Percentiles rank a stretch among this genome's conserved stretches.
Evolutionary conservation across 2,888 invertebrate genomes (phyloP).

Genomic region (Drosophila silvestris): DNA sequence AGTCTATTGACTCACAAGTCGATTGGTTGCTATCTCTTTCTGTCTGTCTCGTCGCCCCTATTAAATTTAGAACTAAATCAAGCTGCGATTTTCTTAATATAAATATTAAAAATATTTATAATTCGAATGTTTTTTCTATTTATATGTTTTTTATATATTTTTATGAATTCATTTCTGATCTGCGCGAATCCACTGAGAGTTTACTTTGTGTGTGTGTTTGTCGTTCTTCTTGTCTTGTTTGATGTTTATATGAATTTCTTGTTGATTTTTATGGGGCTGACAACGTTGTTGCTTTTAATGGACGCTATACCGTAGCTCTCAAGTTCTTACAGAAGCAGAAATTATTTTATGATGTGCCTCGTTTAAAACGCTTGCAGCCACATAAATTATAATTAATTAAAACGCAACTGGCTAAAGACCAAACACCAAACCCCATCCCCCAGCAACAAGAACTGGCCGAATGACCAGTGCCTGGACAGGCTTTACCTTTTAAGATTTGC

Average conservation of each 20-base stretch:
- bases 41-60: constrained; percentile 25
- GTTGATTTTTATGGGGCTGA: constrained; percentile 69
- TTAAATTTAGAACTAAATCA: constrained; percentile 62
- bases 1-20: no score
- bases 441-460: constrained; percentile 38
- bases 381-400: constrained; percentile 81
- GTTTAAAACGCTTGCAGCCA: constrained; percentile 66
- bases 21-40: constrained; percentile 1
- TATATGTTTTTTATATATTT: constrained; percentile 11
- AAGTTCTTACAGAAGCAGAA: constrained; percentile 44
- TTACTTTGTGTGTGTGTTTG: constrained; percentile 11
- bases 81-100: constrained; percentile 65
- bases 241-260: constrained; percentile 66
- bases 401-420: constrained; percentile 63
- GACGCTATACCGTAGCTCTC: constrained; percentile 45
- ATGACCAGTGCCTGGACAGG: constrained; percentile 42
- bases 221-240: constrained; percentile 57
- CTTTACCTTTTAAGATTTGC: neutral
- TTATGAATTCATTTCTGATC: constrained; percentile 57
- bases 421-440: constrained; percentile 18
- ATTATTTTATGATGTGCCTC: constrained; percentile 76
- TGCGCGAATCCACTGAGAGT: constrained; percentile 27
- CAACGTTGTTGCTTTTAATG: constrained; percentile 67
- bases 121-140: constrained; percentile 25
- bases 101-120: constrained; percentile 56